Evolutionary conservation across 2,113 vertebrate species (phyloP).

Genomic region (Colinus virginianus): DNA sequence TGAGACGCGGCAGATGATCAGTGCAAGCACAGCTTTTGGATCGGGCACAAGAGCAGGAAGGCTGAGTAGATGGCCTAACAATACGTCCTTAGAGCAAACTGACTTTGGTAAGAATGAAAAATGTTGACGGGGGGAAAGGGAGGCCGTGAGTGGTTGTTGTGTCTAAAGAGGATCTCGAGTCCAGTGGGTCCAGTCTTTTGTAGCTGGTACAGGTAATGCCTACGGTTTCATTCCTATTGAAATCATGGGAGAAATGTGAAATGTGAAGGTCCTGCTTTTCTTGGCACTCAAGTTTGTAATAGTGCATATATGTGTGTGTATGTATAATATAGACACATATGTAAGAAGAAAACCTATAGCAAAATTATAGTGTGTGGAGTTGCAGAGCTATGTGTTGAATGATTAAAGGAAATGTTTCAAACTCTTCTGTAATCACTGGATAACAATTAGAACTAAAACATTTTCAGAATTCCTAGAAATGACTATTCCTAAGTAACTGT

Average conservation of each 20-base stretch:
- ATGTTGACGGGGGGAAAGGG: background rate
- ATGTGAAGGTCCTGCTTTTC: conserved; percentile 51
- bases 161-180: background rate
- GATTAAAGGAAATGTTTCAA: conserved; percentile 38
- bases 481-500: conserved; percentile 41
- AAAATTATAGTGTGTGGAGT: conserved; percentile 43
- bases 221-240: background rate
- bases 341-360: conserved; percentile 49
- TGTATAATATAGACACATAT: conserved; percentile 56
- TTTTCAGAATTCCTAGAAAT: conserved; percentile 63
- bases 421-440: conserved; percentile 50
- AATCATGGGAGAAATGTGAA: conserved; percentile 18
- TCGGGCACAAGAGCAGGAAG: background rate
- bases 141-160: background rate
- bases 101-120: background rate
- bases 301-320: conserved; percentile 54
- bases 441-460: conserved; percentile 56
- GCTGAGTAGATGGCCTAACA: background rate
- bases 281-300: conserved; percentile 26
- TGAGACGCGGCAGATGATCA: background rate
- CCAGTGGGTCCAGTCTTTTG: background rate
- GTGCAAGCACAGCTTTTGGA: background rate
- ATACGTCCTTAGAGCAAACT: background rate
- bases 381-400: conserved; percentile 43
- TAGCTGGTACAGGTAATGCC: background rate